Base-by-base conservation (phyloP, 2,888 invertebrate species). In the Theretra japonica region DNA sequence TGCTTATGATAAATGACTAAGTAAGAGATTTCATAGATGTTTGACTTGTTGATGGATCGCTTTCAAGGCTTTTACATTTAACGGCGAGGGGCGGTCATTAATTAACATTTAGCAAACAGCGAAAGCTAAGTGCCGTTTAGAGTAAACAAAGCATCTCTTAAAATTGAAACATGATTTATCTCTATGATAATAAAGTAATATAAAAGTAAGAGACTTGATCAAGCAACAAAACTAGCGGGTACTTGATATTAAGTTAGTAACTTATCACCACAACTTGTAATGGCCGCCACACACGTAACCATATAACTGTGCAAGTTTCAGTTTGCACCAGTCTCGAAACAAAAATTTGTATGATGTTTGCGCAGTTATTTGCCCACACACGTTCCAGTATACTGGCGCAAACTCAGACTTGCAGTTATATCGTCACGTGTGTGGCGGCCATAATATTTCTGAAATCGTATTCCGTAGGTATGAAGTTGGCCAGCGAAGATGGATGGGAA, bases 41-140 rank as follows among this genome's bases (percentile, higher is more conserved):
- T 87, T 86, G 84, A 84, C 81, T 87, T 84, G 76, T 81, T 87
- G 85, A 88, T 86, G 81, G 85, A 87, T 87, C 82, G 78, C 82
- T 72, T 72, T 69, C 77, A 72, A 62, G 28, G 72, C 74, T 72
- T 72, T 73, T 76, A 76, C 77, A 76, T 77, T 76, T 77, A 74
- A 79, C 74, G 73, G 71, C 75, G 79, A 78, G 73, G 75, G n/a
- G 75, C 65, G 48, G 75, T 80, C 75, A 82, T 85, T 85, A 81
- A 81, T 80, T 80, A 80, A 75, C 73, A 69, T 74, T 77, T 76
- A 70, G 62, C 71, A 59, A 72, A 69, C 56, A 56, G 53, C 65
- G 28, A 58, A 70, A 71, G 53, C 69, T 50, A 28, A 21, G 25
- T 7, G 48, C 25, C 19, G 50, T 53, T 72, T 48, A 5, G 30